Evolutionary conservation across 2,797 vertebrate genomes (phyloP).

Genomic region (Salarias fasciatus): DNA sequence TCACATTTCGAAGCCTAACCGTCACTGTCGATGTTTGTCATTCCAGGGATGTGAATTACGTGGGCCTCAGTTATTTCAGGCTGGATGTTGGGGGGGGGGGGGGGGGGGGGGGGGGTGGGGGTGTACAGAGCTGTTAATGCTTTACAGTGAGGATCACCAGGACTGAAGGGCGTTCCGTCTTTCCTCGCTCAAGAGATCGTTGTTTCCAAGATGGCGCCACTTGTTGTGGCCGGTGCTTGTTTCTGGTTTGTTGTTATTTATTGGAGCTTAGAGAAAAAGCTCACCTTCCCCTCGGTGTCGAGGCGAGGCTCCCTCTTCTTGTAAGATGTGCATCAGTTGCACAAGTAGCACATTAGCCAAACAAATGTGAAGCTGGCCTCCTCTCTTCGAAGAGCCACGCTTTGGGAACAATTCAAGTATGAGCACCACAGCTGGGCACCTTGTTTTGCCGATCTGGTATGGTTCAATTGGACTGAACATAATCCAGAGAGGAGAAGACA

Average conservation of each 20-base stretch:
- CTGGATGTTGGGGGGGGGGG: too few relatives aligned
- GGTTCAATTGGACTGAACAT: too few relatives aligned
- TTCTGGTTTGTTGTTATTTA: constrained; percentile 51
- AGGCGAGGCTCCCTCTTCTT: constrained; percentile 21
- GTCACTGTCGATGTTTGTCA: constrained; percentile 29
- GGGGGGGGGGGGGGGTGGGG: too few relatives aligned
- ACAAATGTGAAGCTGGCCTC: constrained; percentile 14
- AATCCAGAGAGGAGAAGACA: too few relatives aligned
- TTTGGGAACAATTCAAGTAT: constrained; percentile 11
- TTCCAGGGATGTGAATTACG: constrained; percentile 22
- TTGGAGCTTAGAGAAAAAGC: constrained; percentile 47
- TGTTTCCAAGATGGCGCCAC: constrained; percentile 18
- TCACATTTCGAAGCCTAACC: constrained; percentile 39
- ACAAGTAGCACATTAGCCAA: constrained; percentile 35
- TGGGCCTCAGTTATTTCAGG: constrained; percentile 26
- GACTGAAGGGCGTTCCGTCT: constrained; percentile 2
- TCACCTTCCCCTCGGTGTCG: constrained; percentile 5
- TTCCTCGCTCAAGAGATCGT: constrained; percentile 17
- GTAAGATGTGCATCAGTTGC: constrained; percentile 33
- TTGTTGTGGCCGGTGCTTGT: constrained; percentile 9
- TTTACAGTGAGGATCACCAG: constrained; percentile 22
- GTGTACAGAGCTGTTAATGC: constrained; percentile 22
- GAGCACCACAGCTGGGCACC: too few relatives aligned
- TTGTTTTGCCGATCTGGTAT: too few relatives aligned
- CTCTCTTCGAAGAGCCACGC: constrained; percentile 26